These are phyloP conservation scores for Coptotermes formosanus DNA, from an alignment of 1,140 invertebrate genomes.

Conservation along the genomic window DNA sequence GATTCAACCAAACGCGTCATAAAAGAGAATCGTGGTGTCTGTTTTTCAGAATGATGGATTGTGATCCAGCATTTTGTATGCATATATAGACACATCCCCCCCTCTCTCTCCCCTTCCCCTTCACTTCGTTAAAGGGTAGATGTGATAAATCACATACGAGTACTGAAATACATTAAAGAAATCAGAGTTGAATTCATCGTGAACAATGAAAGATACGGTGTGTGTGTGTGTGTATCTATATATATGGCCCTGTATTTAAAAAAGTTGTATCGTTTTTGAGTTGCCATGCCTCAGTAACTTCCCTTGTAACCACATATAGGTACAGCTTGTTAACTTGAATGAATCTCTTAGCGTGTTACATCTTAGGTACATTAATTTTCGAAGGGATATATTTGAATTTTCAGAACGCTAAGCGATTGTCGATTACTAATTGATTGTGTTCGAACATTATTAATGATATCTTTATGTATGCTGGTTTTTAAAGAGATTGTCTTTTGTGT, in stretches of 20 bases:
- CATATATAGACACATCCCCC: neutral
- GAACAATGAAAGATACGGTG: neutral
- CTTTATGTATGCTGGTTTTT: neutral
- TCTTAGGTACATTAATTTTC: neutral
- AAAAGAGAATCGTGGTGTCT: neutral
- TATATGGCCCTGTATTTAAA: neutral
- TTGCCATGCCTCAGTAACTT: neutral
- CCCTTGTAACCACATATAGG: neutral
- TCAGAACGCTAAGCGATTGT: neutral
- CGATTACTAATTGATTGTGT: slow-evolving; percentile 2
- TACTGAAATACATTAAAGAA: neutral
- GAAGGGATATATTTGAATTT: neutral
- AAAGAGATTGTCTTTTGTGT: neutral
- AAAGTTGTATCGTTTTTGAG: neutral
- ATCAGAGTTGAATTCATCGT: neutral
- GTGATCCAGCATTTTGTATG: slow-evolving; percentile 2
- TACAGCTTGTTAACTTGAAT: neutral
- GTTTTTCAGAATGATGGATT: slow-evolving; percentile 9
- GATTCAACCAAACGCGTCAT: neutral
- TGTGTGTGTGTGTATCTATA: neutral
- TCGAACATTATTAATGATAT: neutral
- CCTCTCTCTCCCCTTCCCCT: neutral
- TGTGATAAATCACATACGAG: neutral
- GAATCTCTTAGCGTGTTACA: neutral
- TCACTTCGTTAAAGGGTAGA: neutral